These are phyloP conservation scores for Cynopterus sphinx DNA, from an alignment of 2,797 vertebrate species.

Conservation along the genomic window DNA sequence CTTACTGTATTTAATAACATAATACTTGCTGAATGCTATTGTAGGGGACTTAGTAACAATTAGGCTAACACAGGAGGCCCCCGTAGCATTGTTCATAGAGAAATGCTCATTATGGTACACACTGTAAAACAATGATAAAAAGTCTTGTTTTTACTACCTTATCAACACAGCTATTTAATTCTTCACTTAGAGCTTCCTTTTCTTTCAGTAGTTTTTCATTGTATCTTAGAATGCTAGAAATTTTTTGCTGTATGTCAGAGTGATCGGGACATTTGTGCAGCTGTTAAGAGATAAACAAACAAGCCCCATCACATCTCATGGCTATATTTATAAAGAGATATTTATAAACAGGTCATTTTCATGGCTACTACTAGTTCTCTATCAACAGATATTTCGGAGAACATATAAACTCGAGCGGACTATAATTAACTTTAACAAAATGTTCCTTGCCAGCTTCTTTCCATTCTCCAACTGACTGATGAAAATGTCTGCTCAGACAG, in stretches of 20 bases:
- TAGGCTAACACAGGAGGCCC: not conserved
- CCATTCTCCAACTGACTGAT: not conserved
- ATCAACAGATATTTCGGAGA: conserved; percentile 26
- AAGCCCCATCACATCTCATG: not conserved
- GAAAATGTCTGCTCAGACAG: not conserved
- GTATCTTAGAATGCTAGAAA: conserved; percentile 80
- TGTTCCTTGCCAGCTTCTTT: not conserved
- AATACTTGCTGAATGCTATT: not conserved
- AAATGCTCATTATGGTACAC: not conserved
- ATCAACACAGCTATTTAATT: conserved; percentile 85
- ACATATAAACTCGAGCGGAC: conserved; percentile 7
- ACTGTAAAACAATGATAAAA: not conserved
- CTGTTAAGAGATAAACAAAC: conserved; percentile 78
- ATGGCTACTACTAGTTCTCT: conserved; percentile 19
- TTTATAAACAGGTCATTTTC: conserved; percentile 49
- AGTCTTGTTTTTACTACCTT: conserved; percentile 83
- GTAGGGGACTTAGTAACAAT: not conserved
- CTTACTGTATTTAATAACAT: not conserved
- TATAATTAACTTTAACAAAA: conserved; percentile 55
- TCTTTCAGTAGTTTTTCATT: conserved; percentile 87
- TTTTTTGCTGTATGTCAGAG: conserved; percentile 84
- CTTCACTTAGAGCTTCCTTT: conserved; percentile 87
- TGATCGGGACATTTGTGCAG: conserved; percentile 82
- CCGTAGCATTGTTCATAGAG: not conserved
- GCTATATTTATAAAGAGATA: not conserved